These are phyloP conservation scores for Onychostruthus taczanowskii DNA, from an alignment of 2,113 vertebrate species.

Conservation along the genomic window DNA sequence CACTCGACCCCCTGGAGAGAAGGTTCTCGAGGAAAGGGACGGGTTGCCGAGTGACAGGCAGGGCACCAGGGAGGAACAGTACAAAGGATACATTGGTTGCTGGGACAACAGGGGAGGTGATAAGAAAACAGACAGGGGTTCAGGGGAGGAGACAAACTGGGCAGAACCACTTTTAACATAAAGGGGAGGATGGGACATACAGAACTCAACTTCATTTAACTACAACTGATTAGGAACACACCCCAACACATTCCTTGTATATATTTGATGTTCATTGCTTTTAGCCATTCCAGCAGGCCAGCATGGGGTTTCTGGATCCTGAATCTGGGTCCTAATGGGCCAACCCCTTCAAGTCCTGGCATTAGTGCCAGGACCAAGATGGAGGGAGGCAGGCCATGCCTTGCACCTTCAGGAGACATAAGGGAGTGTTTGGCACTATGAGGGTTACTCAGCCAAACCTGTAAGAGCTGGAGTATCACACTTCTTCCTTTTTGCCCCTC, in stretches of 20 bases:
- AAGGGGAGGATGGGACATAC: too few relatives aligned
- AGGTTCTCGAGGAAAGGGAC: too few relatives aligned
- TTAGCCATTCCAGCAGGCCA: neutral
- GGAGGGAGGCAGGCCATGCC: neutral
- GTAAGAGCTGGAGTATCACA: rapidly evolving
- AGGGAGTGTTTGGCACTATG: rapidly evolving
- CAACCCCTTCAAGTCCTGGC: rapidly evolving
- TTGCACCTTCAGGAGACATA: neutral
- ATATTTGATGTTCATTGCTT: neutral
- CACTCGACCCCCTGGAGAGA: too few relatives aligned
- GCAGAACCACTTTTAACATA: too few relatives aligned
- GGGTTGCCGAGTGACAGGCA: too few relatives aligned
- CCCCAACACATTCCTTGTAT: neutral
- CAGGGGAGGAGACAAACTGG: too few relatives aligned
- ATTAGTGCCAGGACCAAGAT: neutral
- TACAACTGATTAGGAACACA: too few relatives aligned
- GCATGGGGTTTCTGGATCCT: rapidly evolving
- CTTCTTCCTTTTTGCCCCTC: neutral
- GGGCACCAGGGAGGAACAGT: too few relatives aligned
- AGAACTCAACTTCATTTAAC: too few relatives aligned
- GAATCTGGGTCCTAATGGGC: neutral
- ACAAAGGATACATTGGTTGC: too few relatives aligned
- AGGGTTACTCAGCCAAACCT: neutral
- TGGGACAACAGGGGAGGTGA: too few relatives aligned
- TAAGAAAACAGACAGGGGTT: too few relatives aligned